phyloP scores from a whole-genome alignment of 2,797 vertebrate genomes.

The Galaxias olidus region DNA sequence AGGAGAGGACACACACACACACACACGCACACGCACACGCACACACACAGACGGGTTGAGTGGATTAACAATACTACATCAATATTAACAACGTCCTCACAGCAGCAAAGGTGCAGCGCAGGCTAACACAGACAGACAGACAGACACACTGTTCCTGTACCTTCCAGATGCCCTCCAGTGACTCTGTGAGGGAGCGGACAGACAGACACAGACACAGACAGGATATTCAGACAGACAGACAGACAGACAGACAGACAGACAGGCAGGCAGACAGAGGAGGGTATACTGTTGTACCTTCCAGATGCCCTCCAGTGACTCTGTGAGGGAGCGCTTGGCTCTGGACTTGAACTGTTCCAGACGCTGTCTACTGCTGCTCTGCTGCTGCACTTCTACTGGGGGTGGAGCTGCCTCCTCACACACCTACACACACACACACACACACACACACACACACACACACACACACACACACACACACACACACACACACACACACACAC shows the following conservation, averaged over 20 bases:
- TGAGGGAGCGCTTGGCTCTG: slow-evolving; percentile 90
- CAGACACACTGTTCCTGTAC: slow-evolving; percentile 51
- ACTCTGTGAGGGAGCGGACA: slow-evolving; percentile 71
- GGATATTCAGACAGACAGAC: not conserved
- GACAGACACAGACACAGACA: not conserved
- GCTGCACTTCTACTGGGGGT: slow-evolving; percentile 65
- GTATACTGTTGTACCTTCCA: slow-evolving; percentile 71
- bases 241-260: not conserved
- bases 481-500: no score
- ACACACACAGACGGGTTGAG: not conserved
- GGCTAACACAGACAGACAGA: not conserved
- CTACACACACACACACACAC: slow-evolving; percentile 25
- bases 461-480: not conserved
- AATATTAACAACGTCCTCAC: no score
- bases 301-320: slow-evolving; percentile 90
- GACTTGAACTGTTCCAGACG: slow-evolving; percentile 89
- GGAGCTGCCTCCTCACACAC: slow-evolving; percentile 50
- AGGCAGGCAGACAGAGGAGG: not conserved
- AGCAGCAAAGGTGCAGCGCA: not conserved
- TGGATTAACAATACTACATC: not conserved
- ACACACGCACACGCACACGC: slow-evolving; percentile 23
- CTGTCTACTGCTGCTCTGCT: slow-evolving; percentile 80
- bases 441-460: not conserved
- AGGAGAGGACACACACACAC: no score
- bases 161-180: slow-evolving; percentile 89